A percentile compares a stretch with the other conserved stretches of the same genome.
Conservation (phyloP, 2,113 vertebrate species). For the Aptenodytes patagonicus region DNA sequence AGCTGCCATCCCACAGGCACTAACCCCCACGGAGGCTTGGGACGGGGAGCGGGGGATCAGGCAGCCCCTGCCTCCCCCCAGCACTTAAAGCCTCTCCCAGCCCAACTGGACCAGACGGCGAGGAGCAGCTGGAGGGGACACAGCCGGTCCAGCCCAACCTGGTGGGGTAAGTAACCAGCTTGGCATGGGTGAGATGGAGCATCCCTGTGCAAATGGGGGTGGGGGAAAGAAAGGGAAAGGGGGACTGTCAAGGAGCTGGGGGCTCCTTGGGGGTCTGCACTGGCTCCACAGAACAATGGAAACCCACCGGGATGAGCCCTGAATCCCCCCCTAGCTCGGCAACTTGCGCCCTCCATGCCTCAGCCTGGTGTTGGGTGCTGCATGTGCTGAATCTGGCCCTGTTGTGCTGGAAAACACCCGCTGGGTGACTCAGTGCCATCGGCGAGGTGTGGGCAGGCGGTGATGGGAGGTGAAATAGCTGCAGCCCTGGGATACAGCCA, state of each 20-base stretch:
- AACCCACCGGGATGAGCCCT: background rate
- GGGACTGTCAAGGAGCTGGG: background rate
- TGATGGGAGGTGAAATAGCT: conserved; percentile 24
- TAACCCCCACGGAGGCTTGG: background rate
- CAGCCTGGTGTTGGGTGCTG: background rate
- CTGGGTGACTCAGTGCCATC: conserved; percentile 21
- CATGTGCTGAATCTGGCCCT: background rate
- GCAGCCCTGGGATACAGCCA: background rate
- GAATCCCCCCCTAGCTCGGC: background rate
- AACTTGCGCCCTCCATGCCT: accelerated
- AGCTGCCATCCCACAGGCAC: background rate
- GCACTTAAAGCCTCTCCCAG: background rate
- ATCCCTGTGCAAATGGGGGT: accelerated
- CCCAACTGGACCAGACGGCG: background rate
- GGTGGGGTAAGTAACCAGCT: background rate
- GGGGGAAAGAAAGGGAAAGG: background rate
- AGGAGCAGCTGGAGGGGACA: background rate
- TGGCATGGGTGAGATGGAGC: background rate
- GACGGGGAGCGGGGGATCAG: background rate
- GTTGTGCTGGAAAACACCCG: background rate
- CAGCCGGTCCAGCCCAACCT: accelerated
- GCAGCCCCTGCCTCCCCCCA: background rate
- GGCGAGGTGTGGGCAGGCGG: conserved; percentile 33
- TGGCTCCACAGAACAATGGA: background rate
- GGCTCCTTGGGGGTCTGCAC: background rate